Evolutionary conservation across 2,113 vertebrate species (phyloP).

Genomic region (Promerops cafer): DNA sequence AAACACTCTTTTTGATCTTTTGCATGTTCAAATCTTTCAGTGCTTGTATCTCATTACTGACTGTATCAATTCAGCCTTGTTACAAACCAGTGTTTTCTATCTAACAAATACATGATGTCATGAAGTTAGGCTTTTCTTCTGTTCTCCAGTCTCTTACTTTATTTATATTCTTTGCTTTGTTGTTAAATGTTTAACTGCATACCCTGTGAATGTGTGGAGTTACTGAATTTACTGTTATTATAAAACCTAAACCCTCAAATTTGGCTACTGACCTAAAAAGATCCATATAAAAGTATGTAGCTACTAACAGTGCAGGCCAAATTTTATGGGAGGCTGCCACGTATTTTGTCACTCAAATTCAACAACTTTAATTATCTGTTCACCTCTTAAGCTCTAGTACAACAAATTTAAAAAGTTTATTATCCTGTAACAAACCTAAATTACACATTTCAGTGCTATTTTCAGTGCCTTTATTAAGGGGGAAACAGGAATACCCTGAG

Average conservation of each 20-base stretch:
- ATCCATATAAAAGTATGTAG: background rate
- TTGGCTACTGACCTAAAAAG: background rate
- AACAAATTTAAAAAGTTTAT: background rate
- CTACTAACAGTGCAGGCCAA: background rate
- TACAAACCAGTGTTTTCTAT: background rate
- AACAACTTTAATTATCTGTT: background rate
- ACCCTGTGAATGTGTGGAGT: background rate
- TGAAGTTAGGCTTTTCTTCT: background rate
- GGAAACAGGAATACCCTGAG: background rate
- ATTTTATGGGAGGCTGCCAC: background rate
- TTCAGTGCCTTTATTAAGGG: background rate
- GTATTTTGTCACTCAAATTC: background rate
- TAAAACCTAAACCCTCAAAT: background rate
- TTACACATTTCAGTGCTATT: background rate
- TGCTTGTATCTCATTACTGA: constrained; percentile 18
- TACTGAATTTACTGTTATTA: background rate
- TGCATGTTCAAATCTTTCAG: background rate
- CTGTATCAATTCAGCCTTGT: background rate
- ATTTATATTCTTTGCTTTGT: constrained; percentile 3
- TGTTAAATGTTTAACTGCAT: background rate
- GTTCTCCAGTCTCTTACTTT: background rate
- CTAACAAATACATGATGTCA: background rate
- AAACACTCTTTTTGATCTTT: constrained; percentile 39
- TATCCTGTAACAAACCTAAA: background rate
- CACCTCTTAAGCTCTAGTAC: background rate